Evolutionary conservation across 2,797 vertebrate genomes (phyloP).

Genomic region (Halcyon smyrnensis): DNA sequence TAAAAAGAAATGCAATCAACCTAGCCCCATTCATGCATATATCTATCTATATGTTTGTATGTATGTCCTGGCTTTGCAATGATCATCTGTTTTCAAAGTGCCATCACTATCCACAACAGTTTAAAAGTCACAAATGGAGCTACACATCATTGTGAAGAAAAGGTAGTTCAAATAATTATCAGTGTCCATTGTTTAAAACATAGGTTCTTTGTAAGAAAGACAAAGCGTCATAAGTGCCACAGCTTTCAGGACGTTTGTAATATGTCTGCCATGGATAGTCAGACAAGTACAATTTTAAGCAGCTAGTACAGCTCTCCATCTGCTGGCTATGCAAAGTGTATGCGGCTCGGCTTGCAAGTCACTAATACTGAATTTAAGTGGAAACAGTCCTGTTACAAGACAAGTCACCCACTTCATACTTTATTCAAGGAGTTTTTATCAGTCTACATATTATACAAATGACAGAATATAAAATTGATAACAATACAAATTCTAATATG

Average conservation of each 20-base stretch:
- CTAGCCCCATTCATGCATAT: accelerated
- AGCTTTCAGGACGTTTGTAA: not conserved
- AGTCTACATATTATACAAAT: not conserved
- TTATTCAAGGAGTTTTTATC: not conserved
- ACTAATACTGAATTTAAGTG: not conserved
- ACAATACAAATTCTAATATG: not conserved
- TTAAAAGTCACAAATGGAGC: not conserved
- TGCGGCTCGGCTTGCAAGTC: not conserved
- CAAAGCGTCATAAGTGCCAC: accelerated
- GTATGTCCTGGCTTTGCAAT: not conserved
- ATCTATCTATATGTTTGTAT: no score
- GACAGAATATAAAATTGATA: no score
- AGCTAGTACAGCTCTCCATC: not conserved
- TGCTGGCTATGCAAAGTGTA: not conserved
- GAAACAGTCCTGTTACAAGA: not conserved
- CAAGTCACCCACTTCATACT: accelerated
- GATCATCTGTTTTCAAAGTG: not conserved
- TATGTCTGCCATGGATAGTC: accelerated
- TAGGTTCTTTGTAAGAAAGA: not conserved
- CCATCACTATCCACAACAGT: not conserved
- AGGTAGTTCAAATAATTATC: not conserved
- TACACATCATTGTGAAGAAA: not conserved
- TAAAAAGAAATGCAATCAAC: not conserved
- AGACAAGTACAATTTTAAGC: not conserved
- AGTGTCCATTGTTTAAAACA: not conserved